phyloP scores from a whole-genome alignment of 2,888 invertebrate genomes.

The Trachelus tabidus region DNA sequence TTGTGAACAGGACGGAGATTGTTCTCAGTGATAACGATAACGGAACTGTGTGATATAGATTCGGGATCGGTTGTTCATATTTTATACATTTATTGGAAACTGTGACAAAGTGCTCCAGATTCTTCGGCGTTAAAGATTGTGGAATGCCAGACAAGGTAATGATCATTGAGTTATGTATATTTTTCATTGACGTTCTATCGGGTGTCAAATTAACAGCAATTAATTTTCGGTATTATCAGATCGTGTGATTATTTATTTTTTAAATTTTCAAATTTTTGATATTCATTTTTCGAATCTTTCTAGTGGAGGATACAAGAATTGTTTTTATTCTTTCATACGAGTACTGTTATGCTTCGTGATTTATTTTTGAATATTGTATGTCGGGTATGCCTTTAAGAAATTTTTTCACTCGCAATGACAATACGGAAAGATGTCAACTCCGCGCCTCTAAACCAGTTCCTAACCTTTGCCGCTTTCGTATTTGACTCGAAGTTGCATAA shows the following conservation, averaged over 20 bases:
- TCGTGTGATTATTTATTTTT: not conserved
- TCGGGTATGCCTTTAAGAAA: not conserved
- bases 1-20: constrained; percentile 15
- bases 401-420: not conserved
- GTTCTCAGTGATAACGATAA: constrained; percentile 4
- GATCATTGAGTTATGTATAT: not conserved
- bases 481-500: not conserved
- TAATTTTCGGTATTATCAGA: not conserved
- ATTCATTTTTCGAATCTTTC: not conserved
- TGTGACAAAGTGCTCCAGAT: constrained; percentile 18
- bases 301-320: not conserved
- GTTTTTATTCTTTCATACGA: not conserved
- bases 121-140: constrained; percentile 29
- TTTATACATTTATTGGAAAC: constrained; percentile 14
- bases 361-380: not conserved
- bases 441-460: constrained; percentile 1
- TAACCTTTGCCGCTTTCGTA: not conserved
- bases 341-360: not conserved
- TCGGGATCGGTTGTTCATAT: constrained; percentile 8
- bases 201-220: not conserved
- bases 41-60: constrained; percentile 17
- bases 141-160: constrained; percentile 65
- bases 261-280: not conserved
- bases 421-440: not conserved
- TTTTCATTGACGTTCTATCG: not conserved